These are phyloP conservation scores for Solenopsis fugax DNA, from an alignment of 1,140 invertebrate genomes.

Conservation along the genomic window DNA sequence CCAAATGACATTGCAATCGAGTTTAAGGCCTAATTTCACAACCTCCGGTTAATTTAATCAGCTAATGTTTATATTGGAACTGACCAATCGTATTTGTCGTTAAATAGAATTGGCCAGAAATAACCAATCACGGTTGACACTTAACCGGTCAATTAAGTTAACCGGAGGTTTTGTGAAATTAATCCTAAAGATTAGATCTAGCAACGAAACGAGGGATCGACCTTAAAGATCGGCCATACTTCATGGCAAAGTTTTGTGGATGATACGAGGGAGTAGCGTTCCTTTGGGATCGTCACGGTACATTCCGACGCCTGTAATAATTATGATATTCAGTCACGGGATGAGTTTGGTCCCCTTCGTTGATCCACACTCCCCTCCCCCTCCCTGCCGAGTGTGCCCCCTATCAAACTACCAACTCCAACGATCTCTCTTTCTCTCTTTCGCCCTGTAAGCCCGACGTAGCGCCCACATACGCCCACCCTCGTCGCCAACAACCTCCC, in stretches of 20 bases:
- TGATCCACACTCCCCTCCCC: slow-evolving; percentile 30
- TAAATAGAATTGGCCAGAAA: too few relatives aligned
- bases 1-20: too few relatives aligned
- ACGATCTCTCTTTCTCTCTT: slow-evolving; percentile 48
- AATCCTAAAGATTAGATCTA: too few relatives aligned
- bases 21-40: too few relatives aligned
- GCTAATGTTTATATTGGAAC: too few relatives aligned
- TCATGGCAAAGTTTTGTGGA: slow-evolving; percentile 7
- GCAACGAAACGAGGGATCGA: neutral
- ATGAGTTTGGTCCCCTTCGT: slow-evolving; percentile 66
- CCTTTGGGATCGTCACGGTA: slow-evolving; percentile 65
- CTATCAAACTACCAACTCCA: neutral
- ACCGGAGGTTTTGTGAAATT: too few relatives aligned
- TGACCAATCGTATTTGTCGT: too few relatives aligned
- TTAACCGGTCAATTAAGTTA: too few relatives aligned
- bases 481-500: slow-evolving; percentile 53
- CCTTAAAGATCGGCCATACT: neutral
- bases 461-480: slow-evolving; percentile 67
- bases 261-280: slow-evolving; percentile 50
- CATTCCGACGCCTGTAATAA: slow-evolving; percentile 79
- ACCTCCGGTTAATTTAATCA: too few relatives aligned
- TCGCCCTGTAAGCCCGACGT: slow-evolving; percentile 34
- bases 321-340: slow-evolving; percentile 81
- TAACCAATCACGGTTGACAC: too few relatives aligned
- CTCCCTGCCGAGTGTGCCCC: neutral